A percentile compares a stretch with the other conserved stretches of the same genome.
Conservation (phyloP, 2,888 invertebrate genomes). For the Platypus cylindrus region DNA sequence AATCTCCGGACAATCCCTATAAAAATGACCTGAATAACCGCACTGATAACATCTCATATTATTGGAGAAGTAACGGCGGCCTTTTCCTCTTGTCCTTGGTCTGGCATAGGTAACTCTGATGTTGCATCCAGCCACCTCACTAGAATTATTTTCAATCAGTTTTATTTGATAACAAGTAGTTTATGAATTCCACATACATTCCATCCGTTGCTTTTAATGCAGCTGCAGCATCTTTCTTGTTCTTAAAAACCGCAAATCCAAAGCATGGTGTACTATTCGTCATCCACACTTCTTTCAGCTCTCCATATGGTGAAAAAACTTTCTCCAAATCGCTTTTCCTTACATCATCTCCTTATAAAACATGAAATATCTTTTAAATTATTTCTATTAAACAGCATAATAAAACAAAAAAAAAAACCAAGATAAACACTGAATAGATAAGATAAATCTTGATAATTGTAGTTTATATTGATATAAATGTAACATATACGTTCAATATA, state of each 20-base stretch:
- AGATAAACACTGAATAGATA: too few species aligned
- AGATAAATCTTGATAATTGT: too few species aligned
- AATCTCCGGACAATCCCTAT: conserved; percentile 41
- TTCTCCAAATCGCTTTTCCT: conserved; percentile 41
- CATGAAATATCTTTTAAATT: too few species aligned
- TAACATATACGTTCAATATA: too few species aligned
- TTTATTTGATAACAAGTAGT: neutral
- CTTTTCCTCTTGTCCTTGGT: conserved; percentile 38
- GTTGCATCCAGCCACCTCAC: conserved; percentile 38
- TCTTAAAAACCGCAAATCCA: conserved; percentile 46
- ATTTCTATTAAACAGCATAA: too few species aligned
- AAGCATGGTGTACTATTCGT: conserved; percentile 46
- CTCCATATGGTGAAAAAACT: conserved; percentile 41
- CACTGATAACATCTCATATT: conserved; percentile 46
- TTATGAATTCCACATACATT: conserved; percentile 33
- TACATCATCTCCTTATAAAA: conserved; percentile 32
- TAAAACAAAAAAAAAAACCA: too few species aligned
- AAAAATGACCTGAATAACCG: conserved; percentile 45
- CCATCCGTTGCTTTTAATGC: conserved; percentile 37
- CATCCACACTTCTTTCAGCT: conserved; percentile 43
- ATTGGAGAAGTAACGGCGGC: conserved; percentile 40
- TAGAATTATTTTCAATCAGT: conserved; percentile 20
- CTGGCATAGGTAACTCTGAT: conserved; percentile 42
- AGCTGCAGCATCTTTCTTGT: conserved; percentile 39
- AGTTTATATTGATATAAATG: too few species aligned